Evolutionary conservation across 2,797 vertebrate genomes (phyloP).

Genomic region (Scomberomorus guttatus): DNA sequence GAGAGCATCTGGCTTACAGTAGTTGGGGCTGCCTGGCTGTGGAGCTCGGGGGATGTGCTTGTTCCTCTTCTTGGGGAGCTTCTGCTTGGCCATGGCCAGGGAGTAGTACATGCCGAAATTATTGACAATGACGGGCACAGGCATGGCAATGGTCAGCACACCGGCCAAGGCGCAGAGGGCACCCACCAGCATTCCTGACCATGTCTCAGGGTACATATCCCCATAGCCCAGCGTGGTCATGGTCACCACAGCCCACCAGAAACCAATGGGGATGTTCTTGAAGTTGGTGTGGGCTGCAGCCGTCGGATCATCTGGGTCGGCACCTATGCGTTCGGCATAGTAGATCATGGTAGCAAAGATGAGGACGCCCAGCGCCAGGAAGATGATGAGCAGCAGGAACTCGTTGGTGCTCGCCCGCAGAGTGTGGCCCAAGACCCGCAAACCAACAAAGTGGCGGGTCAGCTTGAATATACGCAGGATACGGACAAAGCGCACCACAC

Average conservation of each 20-base stretch:
- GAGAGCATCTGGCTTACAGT: slow-evolving; percentile 98
- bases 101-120: slow-evolving; percentile 99
- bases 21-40: slow-evolving; percentile 99
- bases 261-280: slow-evolving; percentile 99
- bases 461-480: slow-evolving; percentile 99
- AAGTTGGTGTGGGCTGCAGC: slow-evolving; percentile 95
- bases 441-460: slow-evolving; percentile 96
- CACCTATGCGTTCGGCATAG: slow-evolving; percentile 98
- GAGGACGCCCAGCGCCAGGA: slow-evolving; percentile 97
- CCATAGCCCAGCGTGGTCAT: slow-evolving; percentile 99
- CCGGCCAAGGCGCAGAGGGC: slow-evolving; percentile 97
- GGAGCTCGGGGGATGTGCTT: slow-evolving; percentile 99
- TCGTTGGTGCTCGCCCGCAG: slow-evolving; percentile 98
- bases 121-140: slow-evolving; percentile 99
- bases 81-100: slow-evolving; percentile 99
- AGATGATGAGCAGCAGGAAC: slow-evolving; percentile 98
- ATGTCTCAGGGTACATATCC: slow-evolving; percentile 99
- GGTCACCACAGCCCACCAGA: slow-evolving; percentile 99
- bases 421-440: slow-evolving; percentile 96
- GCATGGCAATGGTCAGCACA: slow-evolving; percentile 99
- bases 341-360: slow-evolving; percentile 99
- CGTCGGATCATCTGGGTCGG: slow-evolving; percentile 94
- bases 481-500: slow-evolving; percentile 96
- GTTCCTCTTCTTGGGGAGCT: slow-evolving; percentile 99
- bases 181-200: slow-evolving; percentile 99